Evolutionary conservation across 2,113 vertebrate genomes (phyloP).

Genomic region (Anoura caudifer): DNA sequence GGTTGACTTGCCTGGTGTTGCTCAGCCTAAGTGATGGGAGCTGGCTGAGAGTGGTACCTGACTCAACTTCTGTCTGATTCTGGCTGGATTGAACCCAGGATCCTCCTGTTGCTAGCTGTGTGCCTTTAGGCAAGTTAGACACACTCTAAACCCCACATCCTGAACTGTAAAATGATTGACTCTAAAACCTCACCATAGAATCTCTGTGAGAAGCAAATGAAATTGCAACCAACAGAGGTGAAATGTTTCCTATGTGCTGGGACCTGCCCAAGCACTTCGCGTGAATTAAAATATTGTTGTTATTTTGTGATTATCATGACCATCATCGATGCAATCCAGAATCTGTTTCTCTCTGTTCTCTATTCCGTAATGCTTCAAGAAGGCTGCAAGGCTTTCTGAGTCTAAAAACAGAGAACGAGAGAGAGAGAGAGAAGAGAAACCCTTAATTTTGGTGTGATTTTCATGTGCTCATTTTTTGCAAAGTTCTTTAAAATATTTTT

Average conservation of each 20-base stretch:
- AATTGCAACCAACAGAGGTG: background rate
- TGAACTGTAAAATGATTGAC: background rate
- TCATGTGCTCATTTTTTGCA: constrained; percentile 2
- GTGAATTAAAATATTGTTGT: background rate
- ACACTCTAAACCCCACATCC: background rate
- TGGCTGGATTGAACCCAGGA: background rate
- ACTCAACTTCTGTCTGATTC: background rate
- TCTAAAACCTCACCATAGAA: background rate
- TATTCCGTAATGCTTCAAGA: background rate
- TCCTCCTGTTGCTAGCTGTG: background rate
- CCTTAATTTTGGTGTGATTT: background rate
- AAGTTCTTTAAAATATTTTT: background rate
- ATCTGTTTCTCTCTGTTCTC: background rate
- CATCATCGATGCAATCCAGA: background rate
- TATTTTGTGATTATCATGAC: background rate
- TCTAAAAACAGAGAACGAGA: background rate
- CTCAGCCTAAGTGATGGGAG: background rate
- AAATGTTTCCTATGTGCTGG: background rate
- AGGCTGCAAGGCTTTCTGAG: background rate
- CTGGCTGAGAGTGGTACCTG: fast-evolving
- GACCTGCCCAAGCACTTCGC: background rate
- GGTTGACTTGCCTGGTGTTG: background rate
- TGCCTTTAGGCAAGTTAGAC: background rate
- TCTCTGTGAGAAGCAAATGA: background rate
- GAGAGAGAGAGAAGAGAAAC: background rate